phyloP scores from a whole-genome alignment of 2,113 vertebrate species.

The Panurus biarmicus region DNA sequence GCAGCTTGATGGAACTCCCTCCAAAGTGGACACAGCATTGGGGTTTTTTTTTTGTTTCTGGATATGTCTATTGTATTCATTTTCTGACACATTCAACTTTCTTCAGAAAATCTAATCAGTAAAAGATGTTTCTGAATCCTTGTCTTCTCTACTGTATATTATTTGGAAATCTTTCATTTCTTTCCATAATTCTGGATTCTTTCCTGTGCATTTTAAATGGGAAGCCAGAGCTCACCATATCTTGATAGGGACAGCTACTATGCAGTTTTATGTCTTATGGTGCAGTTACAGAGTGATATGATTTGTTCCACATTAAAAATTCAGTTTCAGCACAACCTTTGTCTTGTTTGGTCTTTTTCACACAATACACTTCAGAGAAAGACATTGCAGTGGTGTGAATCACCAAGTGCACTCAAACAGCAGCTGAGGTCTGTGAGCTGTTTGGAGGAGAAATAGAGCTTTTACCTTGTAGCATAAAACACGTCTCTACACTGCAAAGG shows the following conservation, averaged over 20 bases:
- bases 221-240: not conserved
- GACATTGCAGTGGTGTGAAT: rapidly evolving
- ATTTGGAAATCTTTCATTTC: not conserved
- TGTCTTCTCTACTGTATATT: not conserved
- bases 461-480: not conserved
- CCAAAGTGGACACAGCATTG: not conserved
- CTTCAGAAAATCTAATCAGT: not conserved
- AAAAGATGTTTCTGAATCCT: not conserved
- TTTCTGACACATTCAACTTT: not conserved
- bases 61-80: not conserved
- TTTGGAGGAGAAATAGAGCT: not conserved
- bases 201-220: not conserved
- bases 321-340: not conserved
- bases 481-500: not conserved
- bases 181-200: not conserved
- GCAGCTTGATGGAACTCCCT: not conserved
- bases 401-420: rapidly evolving
- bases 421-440: rapidly evolving
- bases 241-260: not conserved
- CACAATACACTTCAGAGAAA: not conserved
- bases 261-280: not conserved
- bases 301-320: not conserved
- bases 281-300: not conserved
- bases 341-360: not conserved
- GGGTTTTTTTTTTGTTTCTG: not conserved